These are phyloP conservation scores for Machimus rusticus DNA, from an alignment of 2,888 invertebrate genomes.

Conservation along the genomic window DNA sequence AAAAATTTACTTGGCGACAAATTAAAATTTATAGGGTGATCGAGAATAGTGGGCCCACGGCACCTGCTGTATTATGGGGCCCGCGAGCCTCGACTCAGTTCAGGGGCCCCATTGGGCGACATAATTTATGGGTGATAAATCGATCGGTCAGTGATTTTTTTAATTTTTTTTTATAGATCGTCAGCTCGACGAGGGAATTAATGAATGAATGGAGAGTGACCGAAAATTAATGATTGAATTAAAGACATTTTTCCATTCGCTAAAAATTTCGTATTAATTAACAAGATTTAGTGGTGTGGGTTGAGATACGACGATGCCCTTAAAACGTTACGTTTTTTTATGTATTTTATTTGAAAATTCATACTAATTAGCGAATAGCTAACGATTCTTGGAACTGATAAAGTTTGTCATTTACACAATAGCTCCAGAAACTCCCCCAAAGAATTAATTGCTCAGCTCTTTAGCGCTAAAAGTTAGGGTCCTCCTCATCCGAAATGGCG, in stretches of 20 bases:
- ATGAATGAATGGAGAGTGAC: not conserved
- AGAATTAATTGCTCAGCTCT: not conserved
- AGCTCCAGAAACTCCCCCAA: not conserved
- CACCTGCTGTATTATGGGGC: not conserved
- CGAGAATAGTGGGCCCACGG: not conserved
- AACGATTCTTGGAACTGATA: not conserved
- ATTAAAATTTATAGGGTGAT: not conserved
- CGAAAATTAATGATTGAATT: not conserved
- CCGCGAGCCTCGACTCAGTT: not conserved
- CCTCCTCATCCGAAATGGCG: not conserved
- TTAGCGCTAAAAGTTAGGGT: not conserved
- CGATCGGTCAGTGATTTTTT: not conserved
- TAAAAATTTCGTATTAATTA: not conserved
- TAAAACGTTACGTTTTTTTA: not conserved
- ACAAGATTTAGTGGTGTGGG: not conserved
- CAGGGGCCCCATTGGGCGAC: not conserved
- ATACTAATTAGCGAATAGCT: not conserved
- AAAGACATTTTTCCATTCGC: not conserved
- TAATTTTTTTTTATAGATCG: not conserved
- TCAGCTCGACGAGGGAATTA: not conserved
- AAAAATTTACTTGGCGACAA: not conserved
- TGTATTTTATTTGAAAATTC: not conserved
- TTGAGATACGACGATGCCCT: not conserved
- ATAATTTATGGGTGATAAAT: not conserved
- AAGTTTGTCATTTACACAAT: not conserved